Evolutionary conservation across 2,888 invertebrate species (phyloP).

Genomic region (Melanostoma mellinum): DNA sequence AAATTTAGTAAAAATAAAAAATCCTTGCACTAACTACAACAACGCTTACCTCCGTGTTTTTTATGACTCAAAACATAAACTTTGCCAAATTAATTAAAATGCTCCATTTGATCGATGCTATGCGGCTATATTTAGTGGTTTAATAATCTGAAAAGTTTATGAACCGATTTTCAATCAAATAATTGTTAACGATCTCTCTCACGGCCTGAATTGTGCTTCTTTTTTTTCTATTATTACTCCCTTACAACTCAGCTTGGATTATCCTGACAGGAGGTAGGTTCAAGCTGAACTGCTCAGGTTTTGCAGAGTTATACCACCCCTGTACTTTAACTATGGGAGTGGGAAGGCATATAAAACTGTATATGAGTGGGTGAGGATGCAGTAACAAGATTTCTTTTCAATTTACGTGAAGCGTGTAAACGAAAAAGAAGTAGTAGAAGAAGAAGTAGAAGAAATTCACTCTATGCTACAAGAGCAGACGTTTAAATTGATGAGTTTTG

Average conservation of each 20-base stretch:
- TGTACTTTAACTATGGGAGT: background rate
- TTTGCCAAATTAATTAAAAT: conserved; percentile 48
- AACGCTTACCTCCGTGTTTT: conserved; percentile 10
- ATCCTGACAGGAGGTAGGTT: background rate
- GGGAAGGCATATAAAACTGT: background rate
- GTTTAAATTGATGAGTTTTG: conserved; percentile 37
- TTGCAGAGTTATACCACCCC: background rate
- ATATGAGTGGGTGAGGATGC: conserved; percentile 1
- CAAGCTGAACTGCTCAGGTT: background rate
- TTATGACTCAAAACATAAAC: conserved; percentile 25
- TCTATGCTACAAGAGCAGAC: background rate
- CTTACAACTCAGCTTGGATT: background rate
- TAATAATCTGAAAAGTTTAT: conserved; percentile 55
- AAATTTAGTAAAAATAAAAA: background rate
- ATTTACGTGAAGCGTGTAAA: conserved; percentile 40
- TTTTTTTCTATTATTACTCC: background rate
- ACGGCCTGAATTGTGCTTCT: background rate
- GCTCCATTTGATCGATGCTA: conserved; percentile 46
- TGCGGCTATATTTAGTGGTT: conserved; percentile 22
- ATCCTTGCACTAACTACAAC: background rate
- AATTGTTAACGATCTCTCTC: conserved; percentile 41
- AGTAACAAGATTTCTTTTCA: conserved; percentile 42
- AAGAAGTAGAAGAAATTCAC: background rate
- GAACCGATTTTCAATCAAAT: conserved; percentile 51
- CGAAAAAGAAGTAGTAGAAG: conserved; percentile 12